These are phyloP conservation scores for Cheilosia grossa DNA, from an alignment of 2,888 invertebrate genomes.

Conservation along the genomic window DNA sequence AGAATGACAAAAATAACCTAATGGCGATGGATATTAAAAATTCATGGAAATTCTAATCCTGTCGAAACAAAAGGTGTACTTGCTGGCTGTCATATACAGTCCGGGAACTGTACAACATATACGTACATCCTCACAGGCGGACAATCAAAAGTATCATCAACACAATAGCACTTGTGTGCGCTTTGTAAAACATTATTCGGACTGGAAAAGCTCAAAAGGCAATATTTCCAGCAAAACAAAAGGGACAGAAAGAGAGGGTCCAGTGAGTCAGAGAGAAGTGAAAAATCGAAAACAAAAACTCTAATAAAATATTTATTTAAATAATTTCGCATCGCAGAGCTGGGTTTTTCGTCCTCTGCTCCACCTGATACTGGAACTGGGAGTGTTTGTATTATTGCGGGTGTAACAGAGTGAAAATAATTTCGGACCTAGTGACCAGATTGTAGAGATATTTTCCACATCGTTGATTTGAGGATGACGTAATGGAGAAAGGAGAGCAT, in stretches of 20 bases:
- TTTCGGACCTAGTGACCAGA: conserved; percentile 59
- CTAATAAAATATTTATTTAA: conserved; percentile 73
- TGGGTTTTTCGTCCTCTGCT: conserved; percentile 22
- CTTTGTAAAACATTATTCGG: conserved; percentile 55
- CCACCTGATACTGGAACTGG: not conserved
- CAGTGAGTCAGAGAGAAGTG: not conserved
- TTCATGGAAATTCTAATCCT: conserved; percentile 72
- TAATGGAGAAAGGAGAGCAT: conserved; percentile 8
- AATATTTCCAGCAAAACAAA: conserved; percentile 37
- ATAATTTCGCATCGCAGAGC: conserved; percentile 65
- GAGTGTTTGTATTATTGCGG: conserved; percentile 3
- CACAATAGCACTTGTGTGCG: conserved; percentile 63
- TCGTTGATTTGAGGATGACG: conserved; percentile 49
- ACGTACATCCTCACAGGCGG: not conserved
- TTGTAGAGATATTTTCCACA: conserved; percentile 58
- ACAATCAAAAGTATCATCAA: conserved; percentile 50
- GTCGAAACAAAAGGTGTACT: conserved; percentile 69
- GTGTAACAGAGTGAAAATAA: conserved; percentile 60
- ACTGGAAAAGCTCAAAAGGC: conserved; percentile 73
- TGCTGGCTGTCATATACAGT: not conserved
- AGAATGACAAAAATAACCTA: conserved; percentile 64
- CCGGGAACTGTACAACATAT: conserved; percentile 19
- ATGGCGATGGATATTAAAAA: conserved; percentile 58
- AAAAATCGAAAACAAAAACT: conserved; percentile 62
- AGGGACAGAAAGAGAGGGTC: not conserved